phyloP scores from a whole-genome alignment of 35 echinoderm and acorn worm species.

The Amphiura filiformis region DNA sequence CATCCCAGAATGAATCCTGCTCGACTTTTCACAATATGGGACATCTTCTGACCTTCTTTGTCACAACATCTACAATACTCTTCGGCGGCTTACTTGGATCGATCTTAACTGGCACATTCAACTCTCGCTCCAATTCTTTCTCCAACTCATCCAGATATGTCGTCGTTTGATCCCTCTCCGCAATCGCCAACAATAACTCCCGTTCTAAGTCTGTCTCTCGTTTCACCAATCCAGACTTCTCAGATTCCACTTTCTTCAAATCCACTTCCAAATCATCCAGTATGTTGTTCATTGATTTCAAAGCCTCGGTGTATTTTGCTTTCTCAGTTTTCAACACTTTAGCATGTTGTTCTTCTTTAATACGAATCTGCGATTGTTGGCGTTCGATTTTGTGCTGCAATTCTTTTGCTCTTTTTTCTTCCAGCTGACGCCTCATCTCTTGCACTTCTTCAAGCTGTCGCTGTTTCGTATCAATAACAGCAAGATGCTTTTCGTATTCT shows the following conservation, averaged over 20 bases:
- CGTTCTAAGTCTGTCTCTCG: neutral
- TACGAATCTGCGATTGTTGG: neutral
- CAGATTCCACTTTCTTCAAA: neutral
- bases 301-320: neutral
- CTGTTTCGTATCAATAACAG: neutral
- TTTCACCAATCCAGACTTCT: neutral
- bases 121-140: neutral
- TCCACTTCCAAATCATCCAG: neutral
- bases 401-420: neutral
- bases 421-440: neutral
- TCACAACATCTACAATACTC: too few relatives aligned
- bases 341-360: neutral
- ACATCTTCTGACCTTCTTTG: too few relatives aligned
- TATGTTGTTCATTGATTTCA: neutral
- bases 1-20: too few relatives aligned
- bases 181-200: neutral
- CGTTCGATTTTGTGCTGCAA: neutral
- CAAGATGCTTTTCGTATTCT: neutral
- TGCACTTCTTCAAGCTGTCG: neutral
- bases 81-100: too few relatives aligned
- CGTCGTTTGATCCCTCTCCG: neutral
- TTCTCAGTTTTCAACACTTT: neutral
- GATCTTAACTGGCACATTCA: neutral
- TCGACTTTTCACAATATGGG: too few relatives aligned
- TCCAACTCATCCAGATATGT: neutral